Evolutionary conservation across 2,797 vertebrate genomes (phyloP).

Genomic region (Etheostoma perlongum): DNA sequence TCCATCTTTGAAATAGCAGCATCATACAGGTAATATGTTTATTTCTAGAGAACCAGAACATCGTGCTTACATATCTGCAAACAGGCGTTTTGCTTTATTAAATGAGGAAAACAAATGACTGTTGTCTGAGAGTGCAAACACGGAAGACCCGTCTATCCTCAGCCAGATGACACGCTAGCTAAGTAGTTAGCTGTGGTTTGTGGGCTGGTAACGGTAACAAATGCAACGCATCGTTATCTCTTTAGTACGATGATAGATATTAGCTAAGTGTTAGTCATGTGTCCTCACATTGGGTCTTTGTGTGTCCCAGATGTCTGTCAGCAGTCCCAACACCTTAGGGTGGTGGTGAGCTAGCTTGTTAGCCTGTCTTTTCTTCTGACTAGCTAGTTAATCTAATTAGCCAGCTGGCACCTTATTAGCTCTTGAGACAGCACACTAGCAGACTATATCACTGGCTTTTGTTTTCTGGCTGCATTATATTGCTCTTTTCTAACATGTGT

Average conservation of each 20-base stretch:
- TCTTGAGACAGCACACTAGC: constrained; percentile 9
- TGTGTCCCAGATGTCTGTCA: not conserved
- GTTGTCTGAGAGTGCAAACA: not conserved
- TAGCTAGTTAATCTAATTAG: constrained; percentile 30
- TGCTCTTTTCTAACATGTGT: not conserved
- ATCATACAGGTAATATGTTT: constrained; percentile 70
- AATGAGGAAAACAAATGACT: accelerated
- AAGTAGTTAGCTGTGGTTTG: constrained; percentile 34
- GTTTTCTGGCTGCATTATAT: not conserved
- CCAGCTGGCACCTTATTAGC: not conserved
- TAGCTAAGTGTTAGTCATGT: accelerated
- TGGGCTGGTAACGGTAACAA: not conserved
- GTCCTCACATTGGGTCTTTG: not conserved
- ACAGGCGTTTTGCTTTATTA: accelerated
- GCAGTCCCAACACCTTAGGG: not conserved
- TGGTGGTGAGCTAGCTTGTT: constrained; percentile 13
- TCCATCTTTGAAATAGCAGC: constrained; percentile 79
- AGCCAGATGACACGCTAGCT: constrained; percentile 48
- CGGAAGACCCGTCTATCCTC: not conserved
- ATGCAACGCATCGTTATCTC: not conserved
- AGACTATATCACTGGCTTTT: not conserved
- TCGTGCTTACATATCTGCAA: not conserved
- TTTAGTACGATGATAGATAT: not conserved
- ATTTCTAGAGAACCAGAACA: not conserved
- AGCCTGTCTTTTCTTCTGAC: constrained; percentile 16